phyloP scores from a whole-genome alignment of 2,888 invertebrate genomes.

The Ommatoiulus sabulosus region DNA sequence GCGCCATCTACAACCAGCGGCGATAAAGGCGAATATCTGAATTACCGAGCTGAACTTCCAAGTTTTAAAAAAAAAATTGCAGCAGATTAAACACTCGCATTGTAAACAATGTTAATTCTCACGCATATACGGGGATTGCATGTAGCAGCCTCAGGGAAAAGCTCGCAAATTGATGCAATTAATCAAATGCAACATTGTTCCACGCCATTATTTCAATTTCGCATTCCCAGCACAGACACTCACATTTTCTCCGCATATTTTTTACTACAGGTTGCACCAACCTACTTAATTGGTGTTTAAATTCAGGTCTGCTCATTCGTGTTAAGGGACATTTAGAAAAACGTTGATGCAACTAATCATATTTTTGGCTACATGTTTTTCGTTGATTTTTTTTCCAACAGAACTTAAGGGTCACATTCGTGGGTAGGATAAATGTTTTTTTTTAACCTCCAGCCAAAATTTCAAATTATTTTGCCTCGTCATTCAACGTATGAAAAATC shows the following conservation, averaged over 20 bases:
- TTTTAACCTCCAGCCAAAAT: neutral
- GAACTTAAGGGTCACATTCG: neutral
- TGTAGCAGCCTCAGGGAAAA: neutral
- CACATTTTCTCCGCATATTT: neutral
- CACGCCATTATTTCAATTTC: neutral
- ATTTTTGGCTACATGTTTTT: too few relatives aligned
- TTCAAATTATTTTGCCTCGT: neutral
- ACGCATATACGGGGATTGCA: neutral
- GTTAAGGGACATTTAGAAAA: too few relatives aligned
- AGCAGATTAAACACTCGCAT: too few relatives aligned
- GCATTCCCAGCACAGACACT: neutral
- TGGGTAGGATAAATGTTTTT: too few relatives aligned
- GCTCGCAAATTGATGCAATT: neutral
- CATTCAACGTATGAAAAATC: neutral
- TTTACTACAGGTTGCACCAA: neutral
- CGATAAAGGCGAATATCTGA: too few relatives aligned
- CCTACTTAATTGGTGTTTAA: too few relatives aligned
- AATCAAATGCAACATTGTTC: neutral
- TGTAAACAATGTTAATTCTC: too few relatives aligned
- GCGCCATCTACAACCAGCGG: too few relatives aligned
- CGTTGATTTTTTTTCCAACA: neutral
- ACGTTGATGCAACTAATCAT: too few relatives aligned
- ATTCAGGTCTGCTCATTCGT: too few relatives aligned
- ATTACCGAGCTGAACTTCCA: too few relatives aligned
- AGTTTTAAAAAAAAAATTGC: too few relatives aligned